Conservation (phyloP, 2,797 vertebrate genomes). For the Linurgus olivaceus region DNA sequence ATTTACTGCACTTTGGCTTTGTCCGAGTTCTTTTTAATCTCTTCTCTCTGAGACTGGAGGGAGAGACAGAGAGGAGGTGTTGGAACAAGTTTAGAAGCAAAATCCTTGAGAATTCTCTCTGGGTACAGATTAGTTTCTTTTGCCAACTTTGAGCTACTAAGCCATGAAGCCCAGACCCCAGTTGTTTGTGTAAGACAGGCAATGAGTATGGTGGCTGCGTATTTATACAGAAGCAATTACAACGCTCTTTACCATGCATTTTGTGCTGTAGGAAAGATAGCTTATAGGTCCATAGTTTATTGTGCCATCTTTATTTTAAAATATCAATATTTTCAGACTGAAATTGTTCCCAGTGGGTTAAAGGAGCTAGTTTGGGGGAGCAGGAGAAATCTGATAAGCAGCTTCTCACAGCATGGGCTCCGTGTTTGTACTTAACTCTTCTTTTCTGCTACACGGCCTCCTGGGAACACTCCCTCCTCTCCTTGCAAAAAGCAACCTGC, state of each 20-base stretch:
- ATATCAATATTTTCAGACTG: neutral
- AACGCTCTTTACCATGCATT: fast-evolving
- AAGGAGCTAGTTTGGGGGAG: neutral
- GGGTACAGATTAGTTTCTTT: neutral
- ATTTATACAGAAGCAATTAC: neutral
- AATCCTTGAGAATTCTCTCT: neutral
- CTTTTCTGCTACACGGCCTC: neutral
- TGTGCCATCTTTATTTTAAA: neutral
- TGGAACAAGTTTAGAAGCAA: neutral
- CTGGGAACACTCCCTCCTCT: fast-evolving
- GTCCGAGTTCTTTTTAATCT: neutral
- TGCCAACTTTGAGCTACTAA: neutral
- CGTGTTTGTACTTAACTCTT: fast-evolving
- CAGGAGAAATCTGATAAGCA: neutral
- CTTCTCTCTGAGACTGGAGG: neutral
- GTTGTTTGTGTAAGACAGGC: neutral
- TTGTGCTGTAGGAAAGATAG: neutral
- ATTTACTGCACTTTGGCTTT: neutral
- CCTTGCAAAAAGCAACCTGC: neutral
- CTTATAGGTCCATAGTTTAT: neutral
- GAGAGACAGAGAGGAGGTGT: neutral
- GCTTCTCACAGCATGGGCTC: neutral
- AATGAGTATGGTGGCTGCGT: neutral
- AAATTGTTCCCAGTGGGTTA: neutral
- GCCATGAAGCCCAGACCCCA: neutral